These are phyloP conservation scores for Opisthograptis luteolata DNA, from an alignment of 2,888 invertebrate species.

Conservation along the genomic window DNA sequence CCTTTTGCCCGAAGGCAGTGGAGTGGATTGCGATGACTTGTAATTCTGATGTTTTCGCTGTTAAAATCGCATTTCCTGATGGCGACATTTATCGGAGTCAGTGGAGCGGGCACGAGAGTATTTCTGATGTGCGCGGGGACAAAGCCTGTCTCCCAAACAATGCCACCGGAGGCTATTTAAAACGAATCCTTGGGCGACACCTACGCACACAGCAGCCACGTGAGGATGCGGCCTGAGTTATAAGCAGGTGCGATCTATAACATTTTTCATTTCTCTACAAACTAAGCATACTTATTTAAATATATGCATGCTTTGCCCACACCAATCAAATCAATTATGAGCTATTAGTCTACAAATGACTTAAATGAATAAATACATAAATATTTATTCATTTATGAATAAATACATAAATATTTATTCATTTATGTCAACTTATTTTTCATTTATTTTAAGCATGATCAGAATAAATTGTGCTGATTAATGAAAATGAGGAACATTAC, in stretches of 20 bases:
- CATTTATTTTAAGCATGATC: too few relatives aligned
- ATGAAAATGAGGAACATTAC: too few relatives aligned
- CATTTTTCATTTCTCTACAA: too few relatives aligned
- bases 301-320: too few relatives aligned
- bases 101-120: slow-evolving; percentile 70
- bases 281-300: too few relatives aligned
- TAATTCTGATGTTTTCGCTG: slow-evolving; percentile 81
- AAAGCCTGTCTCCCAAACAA: slow-evolving; percentile 70
- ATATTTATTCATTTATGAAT: too few relatives aligned
- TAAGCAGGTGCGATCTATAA: slow-evolving; percentile 6
- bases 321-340: too few relatives aligned
- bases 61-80: slow-evolving; percentile 83
- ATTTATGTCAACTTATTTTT: too few relatives aligned
- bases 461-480: too few relatives aligned
- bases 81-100: slow-evolving; percentile 69
- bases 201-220: slow-evolving; percentile 57
- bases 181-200: slow-evolving; percentile 74
- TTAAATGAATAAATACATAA: too few relatives aligned
- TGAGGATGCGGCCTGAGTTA: slow-evolving; percentile 44
- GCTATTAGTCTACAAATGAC: too few relatives aligned
- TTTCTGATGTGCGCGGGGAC: slow-evolving; percentile 61
- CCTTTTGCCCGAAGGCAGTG: slow-evolving; percentile 77
- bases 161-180: slow-evolving; percentile 71
- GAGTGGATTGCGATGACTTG: slow-evolving; percentile 77
- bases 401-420: too few relatives aligned